phyloP scores from a whole-genome alignment of 2,888 invertebrate species.

The Aporophyla lueneburgensis region DNA sequence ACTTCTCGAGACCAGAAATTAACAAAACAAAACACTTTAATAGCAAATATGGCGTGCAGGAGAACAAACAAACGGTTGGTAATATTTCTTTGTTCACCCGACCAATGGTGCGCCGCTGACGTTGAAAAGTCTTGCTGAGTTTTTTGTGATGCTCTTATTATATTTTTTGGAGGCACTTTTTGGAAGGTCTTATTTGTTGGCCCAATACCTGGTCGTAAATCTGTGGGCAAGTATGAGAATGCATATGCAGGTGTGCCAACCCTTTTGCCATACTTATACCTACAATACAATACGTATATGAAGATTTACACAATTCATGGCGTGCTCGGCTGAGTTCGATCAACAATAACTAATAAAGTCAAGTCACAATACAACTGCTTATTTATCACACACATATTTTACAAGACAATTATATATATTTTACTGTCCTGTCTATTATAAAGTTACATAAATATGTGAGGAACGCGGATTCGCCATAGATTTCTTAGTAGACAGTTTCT shows the following conservation, averaged over 20 bases:
- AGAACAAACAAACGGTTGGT: slow-evolving; percentile 83
- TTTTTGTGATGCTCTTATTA: slow-evolving; percentile 88
- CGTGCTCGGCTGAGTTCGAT: slow-evolving; percentile 26
- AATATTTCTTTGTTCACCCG: slow-evolving; percentile 89
- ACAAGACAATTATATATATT: slow-evolving; percentile 43
- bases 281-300: slow-evolving; percentile 56
- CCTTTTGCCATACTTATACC: slow-evolving; percentile 75
- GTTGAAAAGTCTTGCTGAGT: slow-evolving; percentile 86
- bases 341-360: slow-evolving; percentile 47
- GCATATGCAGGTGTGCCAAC: slow-evolving; percentile 88
- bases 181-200: slow-evolving; percentile 89
- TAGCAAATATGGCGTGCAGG: slow-evolving; percentile 75
- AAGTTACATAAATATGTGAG: slow-evolving; percentile 61
- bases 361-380: slow-evolving; percentile 47
- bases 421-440: slow-evolving; percentile 43
- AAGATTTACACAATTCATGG: slow-evolving; percentile 66
- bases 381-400: slow-evolving; percentile 53
- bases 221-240: slow-evolving; percentile 82
- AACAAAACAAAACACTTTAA: slow-evolving; percentile 61
- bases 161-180: slow-evolving; percentile 88
- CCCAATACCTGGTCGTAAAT: slow-evolving; percentile 89
- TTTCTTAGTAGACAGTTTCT: slow-evolving; percentile 72
- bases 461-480: slow-evolving; percentile 73
- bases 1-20: slow-evolving; percentile 47
- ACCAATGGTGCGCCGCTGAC: slow-evolving; percentile 87